A percentile compares a stretch with the other conserved stretches of the same genome.
phyloP scores from a whole-genome alignment of 1,140 invertebrate genomes.

The Asbolus verrucosus region DNA sequence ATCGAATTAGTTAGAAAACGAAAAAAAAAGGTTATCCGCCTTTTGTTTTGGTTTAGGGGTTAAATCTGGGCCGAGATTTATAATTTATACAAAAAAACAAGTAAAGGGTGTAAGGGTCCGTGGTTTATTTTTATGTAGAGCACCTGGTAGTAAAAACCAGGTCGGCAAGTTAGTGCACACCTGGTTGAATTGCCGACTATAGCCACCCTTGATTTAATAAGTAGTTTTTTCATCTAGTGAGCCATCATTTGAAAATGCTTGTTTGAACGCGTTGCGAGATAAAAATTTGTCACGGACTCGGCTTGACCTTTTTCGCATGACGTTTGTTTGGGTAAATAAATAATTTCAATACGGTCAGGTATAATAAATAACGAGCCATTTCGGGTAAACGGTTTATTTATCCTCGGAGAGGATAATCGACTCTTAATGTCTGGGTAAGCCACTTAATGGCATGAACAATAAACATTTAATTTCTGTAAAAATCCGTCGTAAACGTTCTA shows the following conservation, averaged over 20 bases:
- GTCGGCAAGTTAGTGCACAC: conserved; percentile 52
- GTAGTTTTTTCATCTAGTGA: conserved; percentile 44
- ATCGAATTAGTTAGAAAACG: too few species aligned
- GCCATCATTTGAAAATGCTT: background rate
- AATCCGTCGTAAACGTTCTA: too few species aligned
- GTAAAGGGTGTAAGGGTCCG: conserved; percentile 49
- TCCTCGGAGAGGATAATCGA: too few species aligned
- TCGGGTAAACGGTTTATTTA: too few species aligned
- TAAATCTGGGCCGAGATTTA: conserved; percentile 34
- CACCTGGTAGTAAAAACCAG: conserved; percentile 48
- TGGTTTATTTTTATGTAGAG: conserved; percentile 50
- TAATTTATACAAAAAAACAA: conserved; percentile 49
- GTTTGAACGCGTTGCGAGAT: background rate
- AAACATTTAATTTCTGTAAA: too few species aligned
- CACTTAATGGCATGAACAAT: too few species aligned
- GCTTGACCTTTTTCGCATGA: conserved; percentile 18
- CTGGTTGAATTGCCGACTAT: conserved; percentile 44
- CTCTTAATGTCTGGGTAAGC: too few species aligned
- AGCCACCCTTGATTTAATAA: conserved; percentile 51
- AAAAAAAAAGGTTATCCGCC: too few species aligned
- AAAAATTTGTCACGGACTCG: conserved; percentile 21
- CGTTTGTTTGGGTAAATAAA: too few species aligned
- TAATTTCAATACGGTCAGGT: too few species aligned
- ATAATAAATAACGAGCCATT: too few species aligned
- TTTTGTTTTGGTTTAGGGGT: too few species aligned